Evolutionary conservation across 1,140 invertebrate species (phyloP).

Genomic region (Cydia amplana): DNA sequence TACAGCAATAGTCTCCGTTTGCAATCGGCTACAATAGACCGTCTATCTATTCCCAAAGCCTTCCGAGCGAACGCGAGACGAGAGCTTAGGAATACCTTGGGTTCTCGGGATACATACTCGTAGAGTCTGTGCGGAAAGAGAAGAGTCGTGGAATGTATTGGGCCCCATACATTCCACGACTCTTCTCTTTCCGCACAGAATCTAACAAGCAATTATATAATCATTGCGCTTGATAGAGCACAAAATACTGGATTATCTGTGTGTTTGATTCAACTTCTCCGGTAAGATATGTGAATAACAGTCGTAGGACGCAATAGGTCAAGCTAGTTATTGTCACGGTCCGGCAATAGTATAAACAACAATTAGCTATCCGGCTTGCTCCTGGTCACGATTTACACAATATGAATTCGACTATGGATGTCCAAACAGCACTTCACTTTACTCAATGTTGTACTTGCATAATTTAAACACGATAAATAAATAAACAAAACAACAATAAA

Average conservation of each 20-base stretch:
- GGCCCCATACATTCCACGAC: no score
- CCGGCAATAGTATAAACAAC: constrained; percentile 12
- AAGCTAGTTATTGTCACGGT: constrained; percentile 15
- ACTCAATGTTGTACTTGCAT: background rate
- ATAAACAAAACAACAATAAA: no score
- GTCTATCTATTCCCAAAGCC: background rate
- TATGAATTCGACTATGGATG: background rate
- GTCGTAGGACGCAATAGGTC: background rate
- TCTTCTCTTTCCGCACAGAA: no score
- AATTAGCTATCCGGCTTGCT: constrained; percentile 23
- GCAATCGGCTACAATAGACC: background rate
- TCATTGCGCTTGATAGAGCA: background rate
- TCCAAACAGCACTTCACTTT: background rate
- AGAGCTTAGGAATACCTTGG: background rate
- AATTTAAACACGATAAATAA: no score
- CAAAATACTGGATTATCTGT: background rate
- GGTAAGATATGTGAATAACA: background rate
- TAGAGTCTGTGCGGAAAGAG: no score
- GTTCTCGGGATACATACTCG: background rate
- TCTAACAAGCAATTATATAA: no score
- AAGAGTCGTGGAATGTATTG: no score
- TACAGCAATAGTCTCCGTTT: constrained; percentile 5
- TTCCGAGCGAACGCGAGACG: background rate
- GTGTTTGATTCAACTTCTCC: background rate
- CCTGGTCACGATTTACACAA: constrained; percentile 5